These are phyloP conservation scores for Apeltes quadracus DNA, from an alignment of 2,113 vertebrate species.

Conservation along the genomic window DNA sequence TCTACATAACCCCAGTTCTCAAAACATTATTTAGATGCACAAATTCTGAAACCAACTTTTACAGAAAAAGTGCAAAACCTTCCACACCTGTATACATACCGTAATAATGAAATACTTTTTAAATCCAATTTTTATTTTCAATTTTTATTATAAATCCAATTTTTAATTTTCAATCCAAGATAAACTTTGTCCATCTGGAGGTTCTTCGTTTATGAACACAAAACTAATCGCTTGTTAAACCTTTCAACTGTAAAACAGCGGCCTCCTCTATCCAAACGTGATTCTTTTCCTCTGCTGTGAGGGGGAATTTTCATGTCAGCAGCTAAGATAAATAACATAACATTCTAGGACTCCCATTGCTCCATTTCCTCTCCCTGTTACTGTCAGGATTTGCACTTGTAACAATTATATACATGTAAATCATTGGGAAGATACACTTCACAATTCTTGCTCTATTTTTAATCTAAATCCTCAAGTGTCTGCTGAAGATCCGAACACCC, in stretches of 20 bases:
- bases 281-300: conserved; percentile 38
- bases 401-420: neutral
- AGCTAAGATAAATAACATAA: conserved; percentile 53
- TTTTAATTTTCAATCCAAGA: too few species aligned
- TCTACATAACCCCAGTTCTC: too few species aligned
- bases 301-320: conserved; percentile 42
- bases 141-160: too few species aligned
- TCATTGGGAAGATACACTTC: neutral
- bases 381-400: conserved; percentile 3
- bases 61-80: conserved; percentile 1
- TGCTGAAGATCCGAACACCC: neutral
- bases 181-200: too few species aligned
- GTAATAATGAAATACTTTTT: too few species aligned
- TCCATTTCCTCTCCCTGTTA: conserved; percentile 12
- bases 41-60: neutral
- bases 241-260: conserved; percentile 23
- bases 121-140: too few species aligned
- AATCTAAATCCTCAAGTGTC: neutral
- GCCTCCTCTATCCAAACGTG: neutral
- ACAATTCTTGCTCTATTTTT: neutral
- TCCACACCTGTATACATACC: too few species aligned
- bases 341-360: conserved; percentile 35
- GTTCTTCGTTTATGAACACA: too few species aligned
- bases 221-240: conserved; percentile 45
- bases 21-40: too few species aligned